A percentile compares a stretch with the other conserved stretches of the same genome.
phyloP scores from a whole-genome alignment of 1,140 invertebrate species.

The Drosophila nigromelanica region DNA sequence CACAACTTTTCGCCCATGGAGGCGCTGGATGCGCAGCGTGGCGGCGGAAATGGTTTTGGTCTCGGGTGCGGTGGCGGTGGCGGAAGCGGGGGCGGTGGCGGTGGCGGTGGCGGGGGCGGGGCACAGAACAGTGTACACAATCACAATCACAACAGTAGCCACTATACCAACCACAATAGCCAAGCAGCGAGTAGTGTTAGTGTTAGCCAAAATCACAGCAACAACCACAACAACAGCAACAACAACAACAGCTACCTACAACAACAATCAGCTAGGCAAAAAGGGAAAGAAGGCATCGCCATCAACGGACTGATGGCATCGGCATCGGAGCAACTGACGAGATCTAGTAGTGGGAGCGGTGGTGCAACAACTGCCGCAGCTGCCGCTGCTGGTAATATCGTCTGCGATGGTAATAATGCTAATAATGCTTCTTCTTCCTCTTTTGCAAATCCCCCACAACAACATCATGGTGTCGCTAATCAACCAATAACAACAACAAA shows the following conservation, averaged over 20 bases:
- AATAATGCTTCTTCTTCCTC: conserved; percentile 84
- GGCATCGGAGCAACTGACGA: conserved; percentile 79
- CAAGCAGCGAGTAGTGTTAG: conserved; percentile 73
- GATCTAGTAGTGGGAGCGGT: conserved; percentile 82
- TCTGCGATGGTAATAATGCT: conserved; percentile 84
- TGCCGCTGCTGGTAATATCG: conserved; percentile 79
- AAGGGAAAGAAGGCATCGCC: conserved; percentile 83
- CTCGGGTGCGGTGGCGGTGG: conserved; percentile 36
- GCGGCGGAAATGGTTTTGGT: conserved; percentile 11
- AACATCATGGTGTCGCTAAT: conserved; percentile 78
- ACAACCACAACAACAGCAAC: conserved; percentile 43
- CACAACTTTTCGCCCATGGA: conserved; percentile 82
- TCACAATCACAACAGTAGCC: conserved; percentile 39
- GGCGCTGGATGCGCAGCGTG: conserved; percentile 25
- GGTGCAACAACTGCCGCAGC: conserved; percentile 62
- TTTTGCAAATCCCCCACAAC: conserved; percentile 84
- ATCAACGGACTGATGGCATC: conserved; percentile 67
- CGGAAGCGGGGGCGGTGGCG: conserved; percentile 44
- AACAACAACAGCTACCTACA: conserved; percentile 20
- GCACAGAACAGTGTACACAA: conserved; percentile 57
- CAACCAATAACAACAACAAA: conserved; percentile 63
- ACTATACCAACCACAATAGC: conserved; percentile 44
- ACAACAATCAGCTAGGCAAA: conserved; percentile 66
- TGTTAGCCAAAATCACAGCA: conserved; percentile 62
- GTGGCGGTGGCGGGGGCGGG: conserved; percentile 48